Percentiles rank a stretch among this genome's conserved stretches.
These are phyloP conservation scores for Nephrocerus scutellatus DNA, from an alignment of 2,888 invertebrate genomes.

Conservation along the genomic window DNA sequence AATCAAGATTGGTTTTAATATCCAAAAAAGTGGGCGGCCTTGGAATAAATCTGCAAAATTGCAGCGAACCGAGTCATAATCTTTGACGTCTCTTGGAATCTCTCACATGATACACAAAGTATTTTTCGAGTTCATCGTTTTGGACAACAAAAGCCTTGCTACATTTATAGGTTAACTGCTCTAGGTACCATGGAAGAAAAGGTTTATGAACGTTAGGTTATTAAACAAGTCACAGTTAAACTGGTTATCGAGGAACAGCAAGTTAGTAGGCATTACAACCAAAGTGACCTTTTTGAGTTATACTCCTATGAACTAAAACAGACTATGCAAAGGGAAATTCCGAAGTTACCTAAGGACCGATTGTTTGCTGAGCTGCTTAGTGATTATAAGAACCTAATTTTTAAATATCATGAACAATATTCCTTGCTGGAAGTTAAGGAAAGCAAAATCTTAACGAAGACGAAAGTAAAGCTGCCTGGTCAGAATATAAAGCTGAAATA, in stretches of 20 bases:
- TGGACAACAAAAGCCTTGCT: constrained; percentile 92
- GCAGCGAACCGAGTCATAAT: constrained; percentile 93
- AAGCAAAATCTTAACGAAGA: constrained; percentile 82
- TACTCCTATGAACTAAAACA: constrained; percentile 72
- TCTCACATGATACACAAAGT: constrained; percentile 92
- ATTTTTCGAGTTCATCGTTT: constrained; percentile 93
- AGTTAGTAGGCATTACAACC: constrained; percentile 87
- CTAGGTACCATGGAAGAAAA: constrained; percentile 97
- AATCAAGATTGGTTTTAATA: constrained; percentile 79
- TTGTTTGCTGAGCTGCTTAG: constrained; percentile 75
- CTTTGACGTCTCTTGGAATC: constrained; percentile 98
- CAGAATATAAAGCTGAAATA: constrained; percentile 87
- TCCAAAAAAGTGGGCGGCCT: constrained; percentile 92
- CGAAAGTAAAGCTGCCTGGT: constrained; percentile 89
- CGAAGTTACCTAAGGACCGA: constrained; percentile 72
- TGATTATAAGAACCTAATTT: constrained; percentile 56
- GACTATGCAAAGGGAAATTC: constrained; percentile 54
- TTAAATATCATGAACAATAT: constrained; percentile 88
- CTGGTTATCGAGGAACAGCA: constrained; percentile 94
- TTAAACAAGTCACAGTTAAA: constrained; percentile 84
- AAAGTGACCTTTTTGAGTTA: constrained; percentile 77
- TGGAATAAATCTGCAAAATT: constrained; percentile 89
- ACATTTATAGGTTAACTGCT: constrained; percentile 86
- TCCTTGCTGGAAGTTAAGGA: constrained; percentile 79
- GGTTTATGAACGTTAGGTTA: constrained; percentile 91